These are phyloP conservation scores for Phalloptychus januarius DNA, from an alignment of 2,797 vertebrate genomes.

Conservation along the genomic window DNA sequence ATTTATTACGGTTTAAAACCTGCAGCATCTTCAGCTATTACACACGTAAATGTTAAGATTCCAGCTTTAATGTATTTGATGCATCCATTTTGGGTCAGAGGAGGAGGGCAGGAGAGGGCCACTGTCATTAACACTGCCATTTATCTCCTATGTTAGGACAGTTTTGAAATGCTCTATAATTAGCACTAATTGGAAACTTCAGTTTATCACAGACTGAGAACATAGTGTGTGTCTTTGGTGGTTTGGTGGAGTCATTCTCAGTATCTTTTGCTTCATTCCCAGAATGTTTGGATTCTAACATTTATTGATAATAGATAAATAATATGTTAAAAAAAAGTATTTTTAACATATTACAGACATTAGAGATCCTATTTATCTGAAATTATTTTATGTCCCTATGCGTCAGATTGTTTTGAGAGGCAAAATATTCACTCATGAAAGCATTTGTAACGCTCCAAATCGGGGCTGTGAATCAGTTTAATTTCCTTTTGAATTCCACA, in stretches of 20 bases:
- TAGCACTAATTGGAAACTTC: slow-evolving; percentile 66
- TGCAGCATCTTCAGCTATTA: slow-evolving; percentile 23
- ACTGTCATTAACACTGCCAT: slow-evolving; percentile 68
- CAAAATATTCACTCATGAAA: slow-evolving; percentile 40
- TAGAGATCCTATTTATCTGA: slow-evolving; percentile 24
- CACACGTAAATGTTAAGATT: slow-evolving; percentile 19
- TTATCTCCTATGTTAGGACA: slow-evolving; percentile 75
- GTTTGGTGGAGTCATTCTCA: slow-evolving; percentile 23
- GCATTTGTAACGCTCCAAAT: slow-evolving; percentile 35
- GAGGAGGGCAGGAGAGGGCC: slow-evolving; percentile 56
- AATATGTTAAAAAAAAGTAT: no score
- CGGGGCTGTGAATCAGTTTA: slow-evolving; percentile 49
- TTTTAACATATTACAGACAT: not conserved
- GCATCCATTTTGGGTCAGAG: slow-evolving; percentile 53
- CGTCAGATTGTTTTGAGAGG: slow-evolving; percentile 45
- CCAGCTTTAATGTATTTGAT: slow-evolving; percentile 21
- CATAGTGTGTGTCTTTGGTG: slow-evolving; percentile 28
- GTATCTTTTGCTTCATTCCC: slow-evolving; percentile 19
- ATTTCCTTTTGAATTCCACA: slow-evolving; percentile 38
- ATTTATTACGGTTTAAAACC: slow-evolving; percentile 33
- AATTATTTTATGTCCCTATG: slow-evolving; percentile 40
- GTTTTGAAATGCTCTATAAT: slow-evolving; percentile 57
- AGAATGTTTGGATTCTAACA: slow-evolving; percentile 5
- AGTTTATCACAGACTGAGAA: slow-evolving; percentile 51
- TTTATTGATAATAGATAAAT: not conserved